These are phyloP conservation scores for Loxodonta africana DNA, from an alignment of 2,113 vertebrate genomes.

Conservation along the genomic window DNA sequence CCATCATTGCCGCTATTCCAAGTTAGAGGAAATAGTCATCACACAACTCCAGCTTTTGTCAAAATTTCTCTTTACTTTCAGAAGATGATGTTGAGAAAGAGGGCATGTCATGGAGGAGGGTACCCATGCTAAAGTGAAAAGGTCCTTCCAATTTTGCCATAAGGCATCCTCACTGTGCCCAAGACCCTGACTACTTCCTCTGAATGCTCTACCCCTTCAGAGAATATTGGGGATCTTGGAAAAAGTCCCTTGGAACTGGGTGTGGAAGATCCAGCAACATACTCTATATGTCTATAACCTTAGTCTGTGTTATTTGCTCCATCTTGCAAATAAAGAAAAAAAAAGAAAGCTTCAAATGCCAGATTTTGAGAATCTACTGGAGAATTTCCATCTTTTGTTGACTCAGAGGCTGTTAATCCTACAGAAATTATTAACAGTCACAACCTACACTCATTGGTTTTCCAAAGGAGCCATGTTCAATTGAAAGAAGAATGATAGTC, in stretches of 20 bases:
- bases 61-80: not conserved
- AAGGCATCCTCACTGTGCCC: not conserved
- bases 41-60: not conserved
- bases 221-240: not conserved
- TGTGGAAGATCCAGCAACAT: not conserved
- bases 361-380: rapidly evolving
- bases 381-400: conserved; percentile 16
- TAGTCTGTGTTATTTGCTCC: not conserved
- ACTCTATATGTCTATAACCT: not conserved
- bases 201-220: not conserved
- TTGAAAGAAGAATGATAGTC: conserved; percentile 84
- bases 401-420: not conserved
- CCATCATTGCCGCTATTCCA: rapidly evolving
- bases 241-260: not conserved
- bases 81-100: not conserved
- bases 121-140: not conserved
- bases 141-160: not conserved
- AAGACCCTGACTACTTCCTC: not conserved
- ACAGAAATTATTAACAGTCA: not conserved
- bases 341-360: not conserved
- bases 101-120: not conserved
- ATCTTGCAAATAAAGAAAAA: not conserved
- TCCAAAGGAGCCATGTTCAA: conserved; percentile 68
- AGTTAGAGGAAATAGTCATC: not conserved
- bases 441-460: no score